Conservation (phyloP, 2,113 vertebrate genomes). For the Mobula hypostoma region DNA sequence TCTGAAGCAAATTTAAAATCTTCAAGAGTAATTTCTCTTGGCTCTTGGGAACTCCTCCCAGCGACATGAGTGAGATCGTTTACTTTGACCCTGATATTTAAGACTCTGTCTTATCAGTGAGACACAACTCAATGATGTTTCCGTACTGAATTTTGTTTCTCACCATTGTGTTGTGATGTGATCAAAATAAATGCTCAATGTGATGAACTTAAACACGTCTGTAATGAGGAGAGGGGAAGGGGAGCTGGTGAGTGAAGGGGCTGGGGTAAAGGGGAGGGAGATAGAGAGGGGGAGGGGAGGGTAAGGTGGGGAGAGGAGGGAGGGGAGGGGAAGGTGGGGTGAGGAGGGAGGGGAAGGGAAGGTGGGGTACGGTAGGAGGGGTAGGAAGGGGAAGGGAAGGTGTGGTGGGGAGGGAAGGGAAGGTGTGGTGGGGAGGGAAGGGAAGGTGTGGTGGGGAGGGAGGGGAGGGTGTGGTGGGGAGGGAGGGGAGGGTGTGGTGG, state of each 20-base stretch:
- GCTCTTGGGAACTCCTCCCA: background rate
- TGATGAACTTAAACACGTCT: background rate
- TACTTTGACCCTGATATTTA: background rate
- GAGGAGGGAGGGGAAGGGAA: too few species aligned
- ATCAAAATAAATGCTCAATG: constrained; percentile 11
- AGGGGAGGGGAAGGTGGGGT: too few species aligned
- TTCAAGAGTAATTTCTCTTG: background rate
- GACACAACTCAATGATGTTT: constrained; percentile 12
- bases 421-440: too few species aligned
- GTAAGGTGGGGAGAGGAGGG: too few species aligned
- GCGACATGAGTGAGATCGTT: background rate
- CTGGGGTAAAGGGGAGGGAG: too few species aligned
- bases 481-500: background rate
- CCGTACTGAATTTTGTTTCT: background rate
- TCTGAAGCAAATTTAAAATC: background rate
- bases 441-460: too few species aligned
- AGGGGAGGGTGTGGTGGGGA: background rate
- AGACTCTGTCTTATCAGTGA: background rate
- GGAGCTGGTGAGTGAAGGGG: too few species aligned
- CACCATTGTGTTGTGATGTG: background rate
- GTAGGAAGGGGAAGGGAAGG: too few species aligned
- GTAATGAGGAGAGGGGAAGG: background rate
- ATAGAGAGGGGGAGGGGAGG: too few species aligned
- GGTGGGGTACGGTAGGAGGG: too few species aligned
- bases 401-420: too few species aligned